Evolutionary conservation across 1,140 invertebrate genomes (phyloP).

Genomic region (Propsilocerus akamusi): DNA sequence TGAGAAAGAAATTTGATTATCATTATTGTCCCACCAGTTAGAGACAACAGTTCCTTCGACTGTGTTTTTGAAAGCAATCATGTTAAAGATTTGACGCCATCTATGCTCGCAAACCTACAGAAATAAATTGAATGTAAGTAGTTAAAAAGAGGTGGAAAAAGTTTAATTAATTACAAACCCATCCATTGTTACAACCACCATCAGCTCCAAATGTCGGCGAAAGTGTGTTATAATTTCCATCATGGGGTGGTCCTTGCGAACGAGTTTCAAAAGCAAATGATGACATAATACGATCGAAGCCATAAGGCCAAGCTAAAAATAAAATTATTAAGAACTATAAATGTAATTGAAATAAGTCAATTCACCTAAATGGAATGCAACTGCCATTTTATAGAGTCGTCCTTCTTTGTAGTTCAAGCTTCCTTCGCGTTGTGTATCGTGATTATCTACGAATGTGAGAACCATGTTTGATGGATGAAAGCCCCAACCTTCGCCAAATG

Average conservation of each 20-base stretch:
- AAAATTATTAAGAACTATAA: constrained; percentile 31
- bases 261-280: constrained; percentile 29
- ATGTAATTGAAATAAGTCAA: constrained; percentile 18
- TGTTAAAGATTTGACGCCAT: constrained; percentile 52
- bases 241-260: constrained; percentile 39
- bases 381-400: constrained; percentile 47
- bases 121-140: constrained; percentile 51
- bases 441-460: constrained; percentile 42
- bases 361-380: constrained; percentile 46
- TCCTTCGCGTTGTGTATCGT: constrained; percentile 32
- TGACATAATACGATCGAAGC: constrained; percentile 45
- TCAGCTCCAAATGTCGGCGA: constrained; percentile 43
- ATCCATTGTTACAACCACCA: constrained; percentile 36
- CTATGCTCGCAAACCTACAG: constrained; percentile 71
- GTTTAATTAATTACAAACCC: constrained; percentile 27
- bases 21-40: constrained; percentile 44
- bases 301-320: constrained; percentile 55
- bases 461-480: constrained; percentile 29
- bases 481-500: constrained; percentile 33
- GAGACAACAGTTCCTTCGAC: constrained; percentile 25
- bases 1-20: constrained; percentile 43
- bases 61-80: constrained; percentile 42
- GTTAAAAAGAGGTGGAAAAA: too few relatives aligned
- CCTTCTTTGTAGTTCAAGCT: constrained; percentile 36
- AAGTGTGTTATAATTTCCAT: constrained; percentile 38